Conservation (phyloP, 2,113 vertebrate genomes). For the Hippopotamus amphibius region DNA sequence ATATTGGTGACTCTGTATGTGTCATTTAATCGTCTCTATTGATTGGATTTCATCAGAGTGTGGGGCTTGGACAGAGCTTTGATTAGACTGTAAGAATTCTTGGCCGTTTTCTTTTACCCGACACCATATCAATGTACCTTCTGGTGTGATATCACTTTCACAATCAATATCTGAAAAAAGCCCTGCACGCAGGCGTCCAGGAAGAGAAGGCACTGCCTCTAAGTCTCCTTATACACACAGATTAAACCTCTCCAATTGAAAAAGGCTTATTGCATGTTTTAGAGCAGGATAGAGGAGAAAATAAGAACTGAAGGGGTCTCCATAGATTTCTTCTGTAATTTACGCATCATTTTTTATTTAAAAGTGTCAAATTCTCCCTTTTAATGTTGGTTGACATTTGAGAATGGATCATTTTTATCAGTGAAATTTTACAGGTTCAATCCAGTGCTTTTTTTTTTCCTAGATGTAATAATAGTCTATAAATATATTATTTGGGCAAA, state of each 20-base stretch:
- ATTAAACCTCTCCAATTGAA: slow-evolving; percentile 85
- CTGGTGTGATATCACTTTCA: slow-evolving; percentile 94
- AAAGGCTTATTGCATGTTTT: slow-evolving; percentile 85
- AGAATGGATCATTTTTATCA: slow-evolving; percentile 84
- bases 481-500: slow-evolving; percentile 83
- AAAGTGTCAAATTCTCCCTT: slow-evolving; percentile 78
- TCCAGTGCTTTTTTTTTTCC: slow-evolving; percentile 73
- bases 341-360: slow-evolving; percentile 88
- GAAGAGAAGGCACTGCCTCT: slow-evolving; percentile 79
- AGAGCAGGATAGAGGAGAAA: slow-evolving; percentile 58
- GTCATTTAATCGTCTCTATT: slow-evolving; percentile 97
- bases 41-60: slow-evolving; percentile 92
- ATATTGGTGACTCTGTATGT: slow-evolving; percentile 95
- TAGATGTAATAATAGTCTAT: slow-evolving; percentile 79
- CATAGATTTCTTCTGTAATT: slow-evolving; percentile 86
- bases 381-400: slow-evolving; percentile 79
- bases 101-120: slow-evolving; percentile 89
- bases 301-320: slow-evolving; percentile 80
- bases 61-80: slow-evolving; percentile 91
- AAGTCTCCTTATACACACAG: slow-evolving; percentile 82
- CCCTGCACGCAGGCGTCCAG: slow-evolving; percentile 83
- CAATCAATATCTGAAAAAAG: slow-evolving; percentile 94
- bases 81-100: slow-evolving; percentile 93
- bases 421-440: slow-evolving; percentile 82
- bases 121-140: slow-evolving; percentile 92